Evolutionary conservation across 2,797 vertebrate species (phyloP).

Genomic region (Euphonia xanthogaster): DNA sequence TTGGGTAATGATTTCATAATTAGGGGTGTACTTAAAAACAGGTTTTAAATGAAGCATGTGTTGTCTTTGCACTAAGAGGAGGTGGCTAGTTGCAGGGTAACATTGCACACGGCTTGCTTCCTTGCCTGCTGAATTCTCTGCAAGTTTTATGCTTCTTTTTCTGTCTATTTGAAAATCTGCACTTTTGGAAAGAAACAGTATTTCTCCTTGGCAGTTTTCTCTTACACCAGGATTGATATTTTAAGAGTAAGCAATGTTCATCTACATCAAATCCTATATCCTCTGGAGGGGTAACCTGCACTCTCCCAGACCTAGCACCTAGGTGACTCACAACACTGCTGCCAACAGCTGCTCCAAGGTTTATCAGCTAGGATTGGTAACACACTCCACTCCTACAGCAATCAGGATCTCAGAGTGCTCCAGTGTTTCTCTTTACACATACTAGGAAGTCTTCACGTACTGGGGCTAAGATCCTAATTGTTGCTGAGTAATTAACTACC

Average conservation of each 20-base stretch:
- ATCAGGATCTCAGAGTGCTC: background rate
- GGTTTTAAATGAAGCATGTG: background rate
- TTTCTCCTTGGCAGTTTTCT: background rate
- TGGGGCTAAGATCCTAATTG: background rate
- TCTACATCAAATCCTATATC: background rate
- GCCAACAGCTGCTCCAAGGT: background rate
- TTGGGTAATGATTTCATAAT: conserved; percentile 26
- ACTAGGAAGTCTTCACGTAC: background rate
- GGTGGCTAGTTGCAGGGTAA: background rate
- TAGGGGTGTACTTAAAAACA: conserved; percentile 28
- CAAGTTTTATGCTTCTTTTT: background rate
- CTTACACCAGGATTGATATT: background rate
- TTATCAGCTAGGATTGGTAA: background rate
- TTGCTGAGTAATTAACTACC: background rate
- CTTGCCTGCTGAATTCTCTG: background rate
- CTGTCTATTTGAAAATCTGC: background rate
- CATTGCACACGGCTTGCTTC: background rate
- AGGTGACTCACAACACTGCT: background rate
- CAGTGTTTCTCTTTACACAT: background rate
- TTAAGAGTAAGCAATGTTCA: background rate
- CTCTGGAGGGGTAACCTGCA: background rate
- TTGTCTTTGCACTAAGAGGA: background rate
- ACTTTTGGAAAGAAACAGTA: background rate
- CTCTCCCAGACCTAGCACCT: background rate
- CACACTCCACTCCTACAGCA: background rate